Conservation (phyloP, 2,797 vertebrate genomes). For the Notolepis coatsorum region DNA sequence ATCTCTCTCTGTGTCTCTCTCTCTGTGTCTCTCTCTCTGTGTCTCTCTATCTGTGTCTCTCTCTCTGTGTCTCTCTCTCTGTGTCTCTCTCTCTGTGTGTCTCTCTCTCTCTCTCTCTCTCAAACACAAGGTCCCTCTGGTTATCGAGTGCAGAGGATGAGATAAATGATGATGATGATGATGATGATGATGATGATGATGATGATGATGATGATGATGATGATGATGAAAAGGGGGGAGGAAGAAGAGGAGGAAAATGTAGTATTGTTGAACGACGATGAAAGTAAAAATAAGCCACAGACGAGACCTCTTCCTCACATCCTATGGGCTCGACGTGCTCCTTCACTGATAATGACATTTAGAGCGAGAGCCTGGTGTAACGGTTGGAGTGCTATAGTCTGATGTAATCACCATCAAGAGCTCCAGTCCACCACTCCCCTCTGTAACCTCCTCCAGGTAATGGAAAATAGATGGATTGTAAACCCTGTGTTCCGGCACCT, state of each 20-base stretch:
- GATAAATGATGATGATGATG: no score
- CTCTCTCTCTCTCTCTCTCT: neutral
- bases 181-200: no score
- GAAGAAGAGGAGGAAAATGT: no score
- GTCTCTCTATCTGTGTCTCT: slow-evolving; percentile 23
- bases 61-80: slow-evolving; percentile 31
- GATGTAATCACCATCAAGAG: slow-evolving; percentile 51
- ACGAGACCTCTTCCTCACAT: no score
- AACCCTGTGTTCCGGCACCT: slow-evolving; percentile 63
- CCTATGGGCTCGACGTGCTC: slow-evolving; percentile 51
- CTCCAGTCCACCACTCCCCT: slow-evolving; percentile 28
- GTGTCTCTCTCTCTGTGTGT: neutral
- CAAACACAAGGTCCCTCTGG: no score
- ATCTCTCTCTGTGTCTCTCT: slow-evolving; percentile 14
- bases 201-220: no score
- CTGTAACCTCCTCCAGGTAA: slow-evolving; percentile 62
- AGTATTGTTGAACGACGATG: no score
- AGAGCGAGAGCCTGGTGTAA: neutral
- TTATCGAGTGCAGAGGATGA: no score
- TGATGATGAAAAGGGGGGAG: no score
- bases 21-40: neutral
- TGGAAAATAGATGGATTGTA: slow-evolving; percentile 61
- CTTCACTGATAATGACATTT: slow-evolving; percentile 37
- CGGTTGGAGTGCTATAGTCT: slow-evolving; percentile 34
- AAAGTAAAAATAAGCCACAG: no score